Evolutionary conservation across 1,140 invertebrate species (phyloP), one percentile per base, ranked within the genome.

Genomic region (Panagrolaimus sp.): DNA sequence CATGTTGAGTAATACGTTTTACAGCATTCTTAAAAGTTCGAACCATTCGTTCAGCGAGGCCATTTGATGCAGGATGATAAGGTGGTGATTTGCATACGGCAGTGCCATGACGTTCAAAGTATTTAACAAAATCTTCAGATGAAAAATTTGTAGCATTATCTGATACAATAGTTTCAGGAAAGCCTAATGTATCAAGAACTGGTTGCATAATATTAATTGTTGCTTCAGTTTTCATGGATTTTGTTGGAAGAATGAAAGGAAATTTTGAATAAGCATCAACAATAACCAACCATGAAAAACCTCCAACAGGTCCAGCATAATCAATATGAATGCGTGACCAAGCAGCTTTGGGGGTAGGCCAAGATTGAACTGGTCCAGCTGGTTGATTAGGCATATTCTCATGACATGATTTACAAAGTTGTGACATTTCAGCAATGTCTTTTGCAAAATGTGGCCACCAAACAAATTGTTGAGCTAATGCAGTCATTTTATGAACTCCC

Each of bases 221-320:
- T 1, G 53, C n/a, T 1, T 11, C 3, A 0, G 67, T 44, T 20
- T 13, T 61, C 0, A 57, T 62, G 25, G 23, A 27, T 14, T 45
- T 62, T 7, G 53, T 16, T 42, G 25, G 14, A 16, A 23, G 31
- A 11, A 85, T 74, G 72, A 85, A 83, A 20, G 82, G 71, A 82
- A 83, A 86, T 70, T 84, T 84, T 0, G 81, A 83, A 68, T 77
- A 83, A 0, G 83, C 67, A 77, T 87, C 86, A 0, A 84, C 76
- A 5, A 84, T 65, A 20, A 86, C 75, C 9, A 86, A 66, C 69
- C 84, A 86, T 68, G 73, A 80, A 63, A 78, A 70, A 0, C 75
- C 76, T 45, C 78, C 57, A 51, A 84, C 81, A 38, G 31, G 31
- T 1, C 51, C 51, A 1, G 51, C 51, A n/a, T 53, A 53, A 20